Evolutionary conservation across 2,797 vertebrate genomes (phyloP).

Genomic region (Capromys pilorides): DNA sequence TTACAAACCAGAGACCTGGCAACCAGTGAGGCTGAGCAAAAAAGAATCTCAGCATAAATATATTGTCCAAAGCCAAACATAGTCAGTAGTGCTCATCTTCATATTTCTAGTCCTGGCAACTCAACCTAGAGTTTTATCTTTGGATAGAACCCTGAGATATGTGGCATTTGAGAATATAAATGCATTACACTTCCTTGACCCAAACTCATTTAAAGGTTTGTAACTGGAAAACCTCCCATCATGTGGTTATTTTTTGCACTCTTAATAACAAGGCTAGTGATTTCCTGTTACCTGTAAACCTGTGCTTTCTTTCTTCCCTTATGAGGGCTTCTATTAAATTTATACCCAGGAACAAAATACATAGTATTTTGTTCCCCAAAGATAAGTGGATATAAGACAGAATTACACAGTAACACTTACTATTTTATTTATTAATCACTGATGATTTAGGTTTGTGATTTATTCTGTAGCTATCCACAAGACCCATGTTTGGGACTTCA

Average conservation of each 20-base stretch:
- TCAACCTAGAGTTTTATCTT: not conserved
- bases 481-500: not conserved
- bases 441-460: constrained; percentile 6
- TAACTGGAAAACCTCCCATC: not conserved
- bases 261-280: not conserved
- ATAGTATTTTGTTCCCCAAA: not conserved
- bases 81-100: not conserved
- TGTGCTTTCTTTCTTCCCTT: not conserved
- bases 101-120: not conserved
- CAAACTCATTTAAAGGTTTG: not conserved
- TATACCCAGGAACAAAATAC: not conserved
- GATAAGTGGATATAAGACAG: not conserved
- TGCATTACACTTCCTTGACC: not conserved
- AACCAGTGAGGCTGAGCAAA: not conserved
- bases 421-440: constrained; percentile 31
- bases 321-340: not conserved
- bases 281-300: not conserved
- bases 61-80: not conserved
- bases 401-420: constrained; percentile 7
- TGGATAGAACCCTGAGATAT: not conserved
- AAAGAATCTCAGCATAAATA: not conserved
- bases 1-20: not conserved
- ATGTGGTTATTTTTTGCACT: not conserved
- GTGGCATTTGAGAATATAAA: not conserved
- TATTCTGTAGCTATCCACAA: not conserved